phyloP scores from a whole-genome alignment of 2,888 invertebrate species.

The Cactoblastis cactorum region DNA sequence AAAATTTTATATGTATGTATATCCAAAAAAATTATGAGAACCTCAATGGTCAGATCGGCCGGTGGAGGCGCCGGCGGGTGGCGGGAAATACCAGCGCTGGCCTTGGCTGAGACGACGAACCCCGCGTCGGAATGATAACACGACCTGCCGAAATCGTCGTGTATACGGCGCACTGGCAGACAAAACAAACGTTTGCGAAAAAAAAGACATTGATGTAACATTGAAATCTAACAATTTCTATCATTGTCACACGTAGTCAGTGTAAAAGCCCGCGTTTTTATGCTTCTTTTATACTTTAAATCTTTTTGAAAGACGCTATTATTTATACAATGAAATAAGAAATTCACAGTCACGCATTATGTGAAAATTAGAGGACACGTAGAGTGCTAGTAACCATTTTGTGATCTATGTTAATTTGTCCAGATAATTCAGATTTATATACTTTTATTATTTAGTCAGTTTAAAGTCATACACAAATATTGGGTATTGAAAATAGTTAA shows the following conservation, averaged over 20 bases:
- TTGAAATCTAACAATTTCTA: not conserved
- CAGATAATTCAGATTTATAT: not conserved
- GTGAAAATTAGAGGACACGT: constrained; percentile 8
- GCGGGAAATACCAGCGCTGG: constrained; percentile 36
- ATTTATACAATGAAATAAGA: not conserved
- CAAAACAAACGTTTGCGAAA: constrained; percentile 7
- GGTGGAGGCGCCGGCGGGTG: constrained; percentile 55
- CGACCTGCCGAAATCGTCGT: constrained; percentile 53
- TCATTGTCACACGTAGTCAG: no score
- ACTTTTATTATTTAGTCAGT: not conserved
- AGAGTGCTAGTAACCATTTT: not conserved
- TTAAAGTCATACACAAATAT: no score
- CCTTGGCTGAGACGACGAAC: constrained; percentile 70
- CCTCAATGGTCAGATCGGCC: constrained; percentile 29
- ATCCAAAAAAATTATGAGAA: no score
- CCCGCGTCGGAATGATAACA: constrained; percentile 67
- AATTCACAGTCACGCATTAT: constrained; percentile 8
- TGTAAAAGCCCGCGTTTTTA: no score
- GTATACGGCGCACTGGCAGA: constrained; percentile 26
- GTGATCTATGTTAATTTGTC: constrained; percentile 14
- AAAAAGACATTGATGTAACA: not conserved
- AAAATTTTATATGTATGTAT: no score
- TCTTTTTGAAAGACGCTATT: not conserved
- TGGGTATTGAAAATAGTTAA: no score
- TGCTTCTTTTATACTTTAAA: not conserved